phyloP scores from a whole-genome alignment of 2,113 vertebrate species.

The Menidia beryllina region DNA sequence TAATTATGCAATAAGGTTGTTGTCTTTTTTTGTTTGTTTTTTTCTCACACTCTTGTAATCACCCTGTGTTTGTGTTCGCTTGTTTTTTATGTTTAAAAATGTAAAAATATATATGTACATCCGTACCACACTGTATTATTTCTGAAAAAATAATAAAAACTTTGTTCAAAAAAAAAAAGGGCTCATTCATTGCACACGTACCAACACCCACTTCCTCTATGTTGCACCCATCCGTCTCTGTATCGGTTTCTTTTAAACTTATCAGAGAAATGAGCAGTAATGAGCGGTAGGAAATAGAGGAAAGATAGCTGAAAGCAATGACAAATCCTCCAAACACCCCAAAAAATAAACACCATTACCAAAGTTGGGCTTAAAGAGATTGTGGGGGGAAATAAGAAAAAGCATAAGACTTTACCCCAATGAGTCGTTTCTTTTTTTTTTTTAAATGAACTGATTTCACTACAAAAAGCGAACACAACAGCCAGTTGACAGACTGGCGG shows the following conservation, averaged over 20 bases:
- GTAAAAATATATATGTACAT: too few relatives aligned
- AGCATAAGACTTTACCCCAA: too few relatives aligned
- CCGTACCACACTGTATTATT: too few relatives aligned
- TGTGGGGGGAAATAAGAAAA: not conserved
- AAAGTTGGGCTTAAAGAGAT: not conserved
- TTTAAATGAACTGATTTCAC: not conserved
- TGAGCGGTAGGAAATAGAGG: not conserved
- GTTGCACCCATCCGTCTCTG: constrained; percentile 8
- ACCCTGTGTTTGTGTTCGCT: too few relatives aligned
- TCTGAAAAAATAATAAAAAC: too few relatives aligned
- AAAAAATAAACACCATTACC: not conserved
- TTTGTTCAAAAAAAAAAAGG: too few relatives aligned
- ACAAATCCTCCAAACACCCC: not conserved
- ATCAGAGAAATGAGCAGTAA: not conserved
- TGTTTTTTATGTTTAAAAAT: too few relatives aligned
- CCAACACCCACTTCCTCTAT: constrained; percentile 4
- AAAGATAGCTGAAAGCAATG: not conserved
- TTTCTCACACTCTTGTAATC: too few relatives aligned
- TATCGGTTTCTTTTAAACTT: not conserved
- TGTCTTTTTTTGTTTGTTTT: too few relatives aligned
- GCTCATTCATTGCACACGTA: constrained; percentile 36
- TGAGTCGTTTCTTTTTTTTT: not conserved
- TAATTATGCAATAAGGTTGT: too few relatives aligned
- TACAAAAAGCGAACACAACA: not conserved
- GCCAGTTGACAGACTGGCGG: too few relatives aligned